phyloP scores from a whole-genome alignment of 2,888 invertebrate species.

The Clanis bilineata region DNA sequence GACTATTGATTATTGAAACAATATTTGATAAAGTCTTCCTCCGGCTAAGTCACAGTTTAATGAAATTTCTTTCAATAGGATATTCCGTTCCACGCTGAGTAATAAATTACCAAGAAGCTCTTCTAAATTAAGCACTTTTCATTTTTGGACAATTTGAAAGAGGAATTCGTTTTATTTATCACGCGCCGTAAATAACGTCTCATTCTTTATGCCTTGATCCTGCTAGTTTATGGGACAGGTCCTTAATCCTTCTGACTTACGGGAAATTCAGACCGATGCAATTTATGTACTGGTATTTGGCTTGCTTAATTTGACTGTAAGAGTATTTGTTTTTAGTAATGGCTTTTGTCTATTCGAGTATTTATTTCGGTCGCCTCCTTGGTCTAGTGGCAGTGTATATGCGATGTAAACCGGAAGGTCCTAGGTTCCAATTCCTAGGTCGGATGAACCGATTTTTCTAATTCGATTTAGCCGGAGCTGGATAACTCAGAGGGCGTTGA shows the following conservation, averaged over 20 bases:
- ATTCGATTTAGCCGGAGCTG: no score
- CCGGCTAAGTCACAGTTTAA: constrained; percentile 42
- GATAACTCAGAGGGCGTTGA: no score
- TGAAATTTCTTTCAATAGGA: constrained; percentile 46
- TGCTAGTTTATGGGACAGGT: constrained; percentile 5
- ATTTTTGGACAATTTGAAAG: constrained; percentile 21
- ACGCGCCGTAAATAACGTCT: background rate
- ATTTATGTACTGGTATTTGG: background rate
- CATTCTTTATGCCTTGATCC: background rate
- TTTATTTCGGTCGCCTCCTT: no score
- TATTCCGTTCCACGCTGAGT: constrained; percentile 30
- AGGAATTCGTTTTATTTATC: constrained; percentile 13
- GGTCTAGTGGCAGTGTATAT: no score
- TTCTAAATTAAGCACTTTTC: constrained; percentile 30
- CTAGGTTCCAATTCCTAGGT: no score
- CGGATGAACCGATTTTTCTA: no score
- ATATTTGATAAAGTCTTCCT: constrained; percentile 46
- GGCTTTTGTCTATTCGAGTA: background rate
- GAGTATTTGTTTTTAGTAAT: background rate
- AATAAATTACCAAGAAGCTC: constrained; percentile 32
- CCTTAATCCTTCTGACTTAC: background rate
- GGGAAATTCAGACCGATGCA: background rate
- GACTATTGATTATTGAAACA: constrained; percentile 51
- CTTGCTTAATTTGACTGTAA: background rate
- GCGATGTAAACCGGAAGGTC: no score